Base-by-base conservation (phyloP, 2,888 invertebrate species). In the Pollenia griseotomentosa region DNA sequence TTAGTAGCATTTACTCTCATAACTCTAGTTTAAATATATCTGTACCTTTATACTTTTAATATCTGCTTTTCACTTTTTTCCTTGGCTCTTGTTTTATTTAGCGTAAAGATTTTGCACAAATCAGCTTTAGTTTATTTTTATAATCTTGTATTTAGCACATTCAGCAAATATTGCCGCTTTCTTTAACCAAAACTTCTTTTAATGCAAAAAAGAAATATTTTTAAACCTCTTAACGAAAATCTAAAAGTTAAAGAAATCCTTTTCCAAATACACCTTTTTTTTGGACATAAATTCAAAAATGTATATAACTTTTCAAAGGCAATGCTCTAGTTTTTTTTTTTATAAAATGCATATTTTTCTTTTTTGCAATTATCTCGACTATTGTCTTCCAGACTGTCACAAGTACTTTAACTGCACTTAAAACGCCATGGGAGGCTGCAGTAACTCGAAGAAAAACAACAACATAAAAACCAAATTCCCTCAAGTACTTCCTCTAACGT, bases 291-390 rank as follows among this genome's bases (percentile, higher is more conserved):
- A 40, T 73, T 59, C 8, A 11, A 66, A 51, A 51, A 12, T 59
- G 59, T 23, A 44, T 68, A 4, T 16, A 33, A 46, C 44, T 48
- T 12, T 1, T 16, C 2, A 19, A 14, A 16, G 16, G 16, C 23
- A 59, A 61, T 61, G 75, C 44, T 70, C 82, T 68, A 55, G 44
- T 82, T 68, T 82, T 73, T 68, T 82, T 73, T 7, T 4, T 23
- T 51, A 61, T 44, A 81, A 66, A 81, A 14, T 74, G 59, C 70
- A 53, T 71, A 71, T 63, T 46, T 65, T 66, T 78, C 63, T 19
- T 2, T 55, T 66, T 78, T 68, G 68, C 74, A 86, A 74, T 86
- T 86, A 86, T 74, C 68, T 46, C 14, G 4, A 8, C 66, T 44
- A 82, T 86, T 86, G 85, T 86, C 73, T 51, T 42, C 10, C 40